Evolutionary conservation across 2,797 vertebrate species (phyloP).

Genomic region (Phrynocephalus vlangalii): DNA sequence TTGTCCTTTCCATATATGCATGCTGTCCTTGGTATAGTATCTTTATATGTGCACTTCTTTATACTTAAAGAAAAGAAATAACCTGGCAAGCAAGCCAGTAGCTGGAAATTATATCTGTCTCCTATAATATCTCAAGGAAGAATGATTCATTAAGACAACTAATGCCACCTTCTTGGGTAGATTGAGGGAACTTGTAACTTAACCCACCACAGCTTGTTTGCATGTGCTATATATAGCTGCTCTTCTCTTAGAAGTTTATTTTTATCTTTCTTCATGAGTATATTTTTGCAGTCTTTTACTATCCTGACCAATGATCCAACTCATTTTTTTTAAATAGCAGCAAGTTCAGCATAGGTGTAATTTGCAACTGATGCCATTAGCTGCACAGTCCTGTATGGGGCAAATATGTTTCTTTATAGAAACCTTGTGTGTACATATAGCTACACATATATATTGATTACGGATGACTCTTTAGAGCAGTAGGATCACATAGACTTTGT

Average conservation of each 20-base stretch:
- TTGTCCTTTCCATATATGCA: neutral
- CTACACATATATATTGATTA: neutral
- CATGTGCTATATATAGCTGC: slow-evolving; percentile 70
- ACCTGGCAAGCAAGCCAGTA: neutral
- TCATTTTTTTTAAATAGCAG: neutral
- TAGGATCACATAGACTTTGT: neutral
- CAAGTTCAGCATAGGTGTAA: neutral
- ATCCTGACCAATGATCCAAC: neutral
- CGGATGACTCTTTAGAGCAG: neutral
- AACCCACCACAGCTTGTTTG: slow-evolving; percentile 38
- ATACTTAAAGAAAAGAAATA: too few species aligned
- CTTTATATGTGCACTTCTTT: too few species aligned
- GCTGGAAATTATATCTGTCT: neutral
- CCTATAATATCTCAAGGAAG: neutral
- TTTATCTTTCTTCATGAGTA: slow-evolving; percentile 55
- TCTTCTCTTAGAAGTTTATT: slow-evolving; percentile 61
- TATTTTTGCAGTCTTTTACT: neutral
- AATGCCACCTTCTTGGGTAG: slow-evolving; percentile 8
- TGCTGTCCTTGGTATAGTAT: neutral
- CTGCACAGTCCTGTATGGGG: neutral
- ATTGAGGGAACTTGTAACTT: slow-evolving; percentile 6
- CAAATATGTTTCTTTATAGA: slow-evolving; percentile 10
- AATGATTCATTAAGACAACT: slow-evolving; percentile 4
- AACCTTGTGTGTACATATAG: neutral
- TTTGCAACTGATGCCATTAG: neutral